phyloP scores from a whole-genome alignment of 2,797 vertebrate genomes.

The Falco berigora region DNA sequence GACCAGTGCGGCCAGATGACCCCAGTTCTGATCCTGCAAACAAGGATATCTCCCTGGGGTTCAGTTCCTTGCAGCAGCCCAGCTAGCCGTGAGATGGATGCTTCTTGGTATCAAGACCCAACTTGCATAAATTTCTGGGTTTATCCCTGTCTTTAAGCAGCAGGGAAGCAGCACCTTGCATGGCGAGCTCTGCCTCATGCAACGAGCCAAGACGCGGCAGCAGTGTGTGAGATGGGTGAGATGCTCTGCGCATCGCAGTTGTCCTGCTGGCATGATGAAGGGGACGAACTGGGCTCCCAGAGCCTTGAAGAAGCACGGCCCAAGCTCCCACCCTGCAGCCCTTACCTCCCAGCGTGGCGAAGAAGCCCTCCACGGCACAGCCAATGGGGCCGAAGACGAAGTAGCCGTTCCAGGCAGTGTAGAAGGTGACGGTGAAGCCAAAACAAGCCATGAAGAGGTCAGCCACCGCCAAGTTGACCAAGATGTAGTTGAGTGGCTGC shows the following conservation, averaged over 20 bases:
- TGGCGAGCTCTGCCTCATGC: accelerated
- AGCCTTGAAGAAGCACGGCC: background rate
- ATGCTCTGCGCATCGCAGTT: accelerated
- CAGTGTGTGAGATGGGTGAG: accelerated
- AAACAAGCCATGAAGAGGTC: constrained; percentile 78
- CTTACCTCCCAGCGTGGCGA: constrained; percentile 78
- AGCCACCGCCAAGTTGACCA: constrained; percentile 81
- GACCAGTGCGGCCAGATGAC: background rate
- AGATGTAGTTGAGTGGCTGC: constrained; percentile 81
- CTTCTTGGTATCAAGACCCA: background rate
- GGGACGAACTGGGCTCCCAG: background rate
- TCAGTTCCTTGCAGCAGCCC: background rate
- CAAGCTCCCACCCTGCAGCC: background rate
- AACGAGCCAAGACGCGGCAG: accelerated
- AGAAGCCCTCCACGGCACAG: constrained; percentile 78
- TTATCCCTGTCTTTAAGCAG: accelerated
- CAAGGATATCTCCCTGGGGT: background rate
- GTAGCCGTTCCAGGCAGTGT: constrained; percentile 73
- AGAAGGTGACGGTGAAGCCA: constrained; percentile 80
- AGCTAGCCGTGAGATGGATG: accelerated
- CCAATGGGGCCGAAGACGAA: constrained; percentile 72
- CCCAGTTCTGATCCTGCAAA: background rate
- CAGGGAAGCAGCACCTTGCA: background rate
- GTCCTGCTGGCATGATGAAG: accelerated
- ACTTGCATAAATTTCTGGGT: background rate